Conservation (phyloP, 2,797 vertebrate genomes). For the Poeciliopsis gracilis region DNA sequence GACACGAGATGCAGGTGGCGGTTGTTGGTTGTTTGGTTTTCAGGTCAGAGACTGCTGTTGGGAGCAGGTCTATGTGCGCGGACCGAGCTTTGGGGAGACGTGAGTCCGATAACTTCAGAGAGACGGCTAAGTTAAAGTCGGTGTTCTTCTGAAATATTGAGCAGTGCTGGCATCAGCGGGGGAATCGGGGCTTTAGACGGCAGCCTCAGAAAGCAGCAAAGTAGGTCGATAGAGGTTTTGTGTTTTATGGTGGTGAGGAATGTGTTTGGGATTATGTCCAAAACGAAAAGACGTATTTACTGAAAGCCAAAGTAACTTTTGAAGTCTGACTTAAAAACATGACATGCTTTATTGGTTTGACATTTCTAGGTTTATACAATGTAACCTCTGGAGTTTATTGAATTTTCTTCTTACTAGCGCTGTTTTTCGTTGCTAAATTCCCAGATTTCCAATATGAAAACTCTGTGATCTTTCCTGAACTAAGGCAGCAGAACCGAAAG, state of each 20-base stretch:
- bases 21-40: slow-evolving; percentile 16
- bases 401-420: neutral
- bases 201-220: slow-evolving; percentile 33
- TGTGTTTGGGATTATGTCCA: neutral
- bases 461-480: neutral
- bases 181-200: slow-evolving; percentile 5
- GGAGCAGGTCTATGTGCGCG: neutral
- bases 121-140: slow-evolving; percentile 42
- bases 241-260: neutral
- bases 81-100: slow-evolving; percentile 33
- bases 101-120: slow-evolving; percentile 34
- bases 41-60: slow-evolving; percentile 29
- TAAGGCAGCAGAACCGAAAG: neutral
- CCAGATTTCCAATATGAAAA: neutral
- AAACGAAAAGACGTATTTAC: neutral
- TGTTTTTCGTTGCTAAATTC: neutral
- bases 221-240: slow-evolving; percentile 51
- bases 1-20: neutral
- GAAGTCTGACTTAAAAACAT: neutral
- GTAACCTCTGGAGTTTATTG: neutral
- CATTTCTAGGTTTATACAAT: neutral
- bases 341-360: neutral
- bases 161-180: slow-evolving; percentile 39
- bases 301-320: neutral
- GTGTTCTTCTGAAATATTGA: slow-evolving; percentile 71